Evolutionary conservation across 2,888 invertebrate species (phyloP), one percentile per base, ranked within the genome.

Genomic region (Rhagophthalmus giganteus): DNA sequence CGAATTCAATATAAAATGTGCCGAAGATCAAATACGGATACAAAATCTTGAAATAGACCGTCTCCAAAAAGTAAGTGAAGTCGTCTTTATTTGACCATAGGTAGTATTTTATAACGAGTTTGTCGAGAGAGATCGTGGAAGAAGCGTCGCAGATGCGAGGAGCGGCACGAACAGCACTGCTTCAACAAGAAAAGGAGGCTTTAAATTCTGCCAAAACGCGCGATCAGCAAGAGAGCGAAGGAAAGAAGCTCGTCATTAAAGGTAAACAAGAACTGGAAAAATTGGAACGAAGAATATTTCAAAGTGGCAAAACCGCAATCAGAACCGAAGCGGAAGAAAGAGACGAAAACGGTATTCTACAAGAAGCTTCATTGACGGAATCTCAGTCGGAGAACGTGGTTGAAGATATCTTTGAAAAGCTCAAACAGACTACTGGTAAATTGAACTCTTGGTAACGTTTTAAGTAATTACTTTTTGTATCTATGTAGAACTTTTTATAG

Each of bases 41-140:
- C 90, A 90, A 64, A 83, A 82, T 55, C 77, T 78, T 10, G 91
- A 92, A 75, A 86, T 90, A n/a, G 79, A 81, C 53, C 83, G 86
- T 58, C 74, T 91, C 16, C 84, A 89, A 79, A 64, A 67, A 62
- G 75, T 72, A 54, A 53, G 48, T 9, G 8, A 11, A 37, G 20
- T 20, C 3, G 20, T 20, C 7, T 5, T 20, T 20, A 20, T 20
- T 20, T 20, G 7, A 20, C 4, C 7, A 20, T 20, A 20, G 20
- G 20, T 3, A 0, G 6, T 16, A 16, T 16, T 42, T 5, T 26
- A 14, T 32, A 39, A 9, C 3, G 24, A 12, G 20, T 24, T 45
- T 26, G n/a, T n/a, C n/a, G n/a, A n/a, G n/a, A n/a, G n/a, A 78
- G 65, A 84, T 90, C 0, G 84, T 88, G 57, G 81, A 82, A 27